phyloP scores from a whole-genome alignment of 2,797 vertebrate species.

The Leuciscus waleckii region DNA sequence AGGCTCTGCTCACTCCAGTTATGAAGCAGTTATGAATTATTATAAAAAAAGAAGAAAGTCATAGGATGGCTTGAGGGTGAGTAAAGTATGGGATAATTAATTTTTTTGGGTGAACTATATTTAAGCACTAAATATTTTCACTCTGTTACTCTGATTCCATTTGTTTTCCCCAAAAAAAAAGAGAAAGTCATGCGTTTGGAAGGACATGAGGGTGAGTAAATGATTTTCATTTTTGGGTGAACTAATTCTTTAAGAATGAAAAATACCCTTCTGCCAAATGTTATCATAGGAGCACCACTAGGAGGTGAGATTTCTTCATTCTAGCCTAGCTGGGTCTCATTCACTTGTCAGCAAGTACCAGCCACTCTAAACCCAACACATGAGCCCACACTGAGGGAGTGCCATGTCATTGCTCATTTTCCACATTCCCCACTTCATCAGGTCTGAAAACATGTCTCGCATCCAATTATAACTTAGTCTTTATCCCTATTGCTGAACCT shows the following conservation, averaged over 20 bases:
- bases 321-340: constrained; percentile 28
- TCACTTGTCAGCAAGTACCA: constrained; percentile 44
- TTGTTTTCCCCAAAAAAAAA: background rate
- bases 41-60: no score
- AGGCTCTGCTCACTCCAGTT: no score
- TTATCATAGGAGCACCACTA: constrained; percentile 39
- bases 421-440: constrained; percentile 51
- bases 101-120: no score
- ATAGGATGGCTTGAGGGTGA: no score
- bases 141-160: background rate
- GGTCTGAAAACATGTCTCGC: constrained; percentile 37
- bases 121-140: background rate
- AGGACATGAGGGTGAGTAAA: background rate
- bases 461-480: constrained; percentile 24
- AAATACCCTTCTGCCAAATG: constrained; percentile 18
- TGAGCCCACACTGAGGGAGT: background rate
- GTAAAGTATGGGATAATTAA: no score
- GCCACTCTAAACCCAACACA: background rate
- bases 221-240: constrained; percentile 13
- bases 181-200: background rate
- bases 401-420: constrained; percentile 47
- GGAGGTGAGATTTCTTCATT: constrained; percentile 36
- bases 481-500: background rate
- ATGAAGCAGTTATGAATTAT: no score
- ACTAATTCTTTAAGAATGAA: constrained; percentile 42